A percentile compares a stretch with the other conserved stretches of the same genome.
Evolutionary conservation across 1,140 invertebrate genomes (phyloP).

Genomic region (Drosophila seguyi): DNA sequence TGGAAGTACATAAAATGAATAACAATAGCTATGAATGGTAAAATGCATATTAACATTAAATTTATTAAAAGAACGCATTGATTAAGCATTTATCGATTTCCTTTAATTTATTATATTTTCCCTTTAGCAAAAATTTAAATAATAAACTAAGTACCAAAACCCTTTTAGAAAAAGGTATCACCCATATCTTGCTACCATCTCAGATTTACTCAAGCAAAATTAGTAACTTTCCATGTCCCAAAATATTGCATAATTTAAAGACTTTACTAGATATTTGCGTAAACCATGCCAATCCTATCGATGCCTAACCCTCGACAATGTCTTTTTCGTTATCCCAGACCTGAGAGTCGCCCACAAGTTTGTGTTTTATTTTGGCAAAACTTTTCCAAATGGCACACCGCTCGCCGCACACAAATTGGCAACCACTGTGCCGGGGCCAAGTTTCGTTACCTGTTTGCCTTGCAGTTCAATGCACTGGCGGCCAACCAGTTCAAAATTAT

Average conservation of each 20-base stretch:
- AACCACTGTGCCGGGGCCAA: slow-evolving; percentile 57
- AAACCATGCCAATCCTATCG: slow-evolving; percentile 13
- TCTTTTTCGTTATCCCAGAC: slow-evolving; percentile 4
- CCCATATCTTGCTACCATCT: neutral
- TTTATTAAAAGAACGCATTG: no score
- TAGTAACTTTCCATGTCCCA: neutral
- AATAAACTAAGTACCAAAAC: neutral
- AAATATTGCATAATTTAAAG: neutral
- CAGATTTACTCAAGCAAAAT: neutral
- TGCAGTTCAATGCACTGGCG: slow-evolving; percentile 82
- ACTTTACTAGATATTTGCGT: neutral
- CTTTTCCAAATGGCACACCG: slow-evolving; percentile 17
- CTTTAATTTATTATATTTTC: no score
- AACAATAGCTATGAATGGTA: neutral
- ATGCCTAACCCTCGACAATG: slow-evolving; percentile 2
- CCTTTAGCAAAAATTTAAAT: neutral
- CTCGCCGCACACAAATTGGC: slow-evolving; percentile 23
- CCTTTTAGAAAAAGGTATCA: neutral
- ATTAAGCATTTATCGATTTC: neutral
- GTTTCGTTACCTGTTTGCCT: slow-evolving; percentile 79
- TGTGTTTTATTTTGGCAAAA: neutral
- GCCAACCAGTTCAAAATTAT: slow-evolving; percentile 79
- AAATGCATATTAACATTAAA: no score
- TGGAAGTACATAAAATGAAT: neutral
- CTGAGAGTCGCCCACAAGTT: slow-evolving; percentile 41